Evolutionary conservation across 2,113 vertebrate species (phyloP).

Genomic region (Sinocyclocheilus anshuiensis): DNA sequence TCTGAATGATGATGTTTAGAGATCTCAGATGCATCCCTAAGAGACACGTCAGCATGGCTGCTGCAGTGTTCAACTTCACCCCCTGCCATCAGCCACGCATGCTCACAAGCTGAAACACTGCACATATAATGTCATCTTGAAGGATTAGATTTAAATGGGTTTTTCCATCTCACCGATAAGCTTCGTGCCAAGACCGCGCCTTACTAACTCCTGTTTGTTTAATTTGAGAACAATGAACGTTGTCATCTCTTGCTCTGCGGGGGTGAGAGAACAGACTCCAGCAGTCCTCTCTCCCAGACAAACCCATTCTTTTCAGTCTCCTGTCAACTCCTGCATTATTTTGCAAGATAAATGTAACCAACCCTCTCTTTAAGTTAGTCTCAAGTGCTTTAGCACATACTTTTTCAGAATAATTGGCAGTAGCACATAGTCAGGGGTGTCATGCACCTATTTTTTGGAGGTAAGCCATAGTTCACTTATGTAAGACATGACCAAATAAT

Average conservation of each 20-base stretch:
- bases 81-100: slow-evolving; percentile 60
- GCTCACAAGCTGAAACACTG: slow-evolving; percentile 77
- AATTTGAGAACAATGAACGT: slow-evolving; percentile 61
- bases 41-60: slow-evolving; percentile 64
- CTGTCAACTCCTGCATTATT: slow-evolving; percentile 31
- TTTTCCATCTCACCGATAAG: slow-evolving; percentile 68
- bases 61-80: slow-evolving; percentile 64
- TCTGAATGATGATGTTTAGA: slow-evolving; percentile 21
- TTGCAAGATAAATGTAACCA: background rate
- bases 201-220: slow-evolving; percentile 66
- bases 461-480: background rate
- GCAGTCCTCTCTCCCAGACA: background rate
- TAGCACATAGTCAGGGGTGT: background rate
- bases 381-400: background rate
- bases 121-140: slow-evolving; percentile 76
- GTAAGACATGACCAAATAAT: background rate
- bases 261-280: background rate
- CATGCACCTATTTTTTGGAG: background rate
- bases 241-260: slow-evolving; percentile 17
- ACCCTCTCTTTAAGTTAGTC: slow-evolving; percentile 2
- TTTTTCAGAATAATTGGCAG: slow-evolving; percentile 6
- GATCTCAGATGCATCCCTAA: slow-evolving; percentile 56
- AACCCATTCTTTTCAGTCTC: slow-evolving; percentile 31
- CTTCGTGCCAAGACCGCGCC: slow-evolving; percentile 62
- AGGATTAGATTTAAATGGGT: slow-evolving; percentile 77